These are phyloP conservation scores for Remorina albescens DNA, from an alignment of 2,797 vertebrate species.

Conservation along the genomic window DNA sequence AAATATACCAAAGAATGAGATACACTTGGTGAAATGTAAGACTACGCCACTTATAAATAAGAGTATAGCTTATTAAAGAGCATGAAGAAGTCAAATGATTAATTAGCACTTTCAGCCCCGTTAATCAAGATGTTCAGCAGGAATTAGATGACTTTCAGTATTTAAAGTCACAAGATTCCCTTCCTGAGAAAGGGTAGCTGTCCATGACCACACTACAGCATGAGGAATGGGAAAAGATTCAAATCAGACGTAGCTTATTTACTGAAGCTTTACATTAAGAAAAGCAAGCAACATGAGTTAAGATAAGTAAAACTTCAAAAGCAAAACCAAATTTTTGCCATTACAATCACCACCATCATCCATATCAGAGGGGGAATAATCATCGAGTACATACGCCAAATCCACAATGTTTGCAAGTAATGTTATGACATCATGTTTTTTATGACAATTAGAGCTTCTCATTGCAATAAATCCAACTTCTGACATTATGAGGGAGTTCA, in stretches of 20 bases:
- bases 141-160: conserved; percentile 34
- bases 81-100: conserved; percentile 40
- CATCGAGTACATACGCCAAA: conserved; percentile 3
- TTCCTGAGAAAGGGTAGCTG: conserved; percentile 71
- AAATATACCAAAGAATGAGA: conserved; percentile 48
- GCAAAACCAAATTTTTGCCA: too few relatives aligned
- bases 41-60: conserved; percentile 50
- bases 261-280: conserved; percentile 18
- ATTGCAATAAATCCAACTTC: conserved; percentile 11
- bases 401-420: conserved; percentile 22
- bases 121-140: conserved; percentile 43
- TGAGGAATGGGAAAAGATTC: conserved; percentile 22
- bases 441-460: neutral
- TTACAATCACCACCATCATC: conserved; percentile 1
- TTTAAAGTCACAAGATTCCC: conserved; percentile 62
- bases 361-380: neutral
- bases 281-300: conserved; percentile 23
- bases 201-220: conserved; percentile 43
- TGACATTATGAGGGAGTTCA: neutral
- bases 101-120: conserved; percentile 46
- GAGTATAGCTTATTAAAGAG: conserved; percentile 64
- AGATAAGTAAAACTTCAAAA: conserved; percentile 19
- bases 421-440: conserved; percentile 45
- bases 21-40: conserved; percentile 55
- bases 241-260: conserved; percentile 26